Conservation (phyloP, 2,888 invertebrate genomes). For the Tridacna crocea region DNA sequence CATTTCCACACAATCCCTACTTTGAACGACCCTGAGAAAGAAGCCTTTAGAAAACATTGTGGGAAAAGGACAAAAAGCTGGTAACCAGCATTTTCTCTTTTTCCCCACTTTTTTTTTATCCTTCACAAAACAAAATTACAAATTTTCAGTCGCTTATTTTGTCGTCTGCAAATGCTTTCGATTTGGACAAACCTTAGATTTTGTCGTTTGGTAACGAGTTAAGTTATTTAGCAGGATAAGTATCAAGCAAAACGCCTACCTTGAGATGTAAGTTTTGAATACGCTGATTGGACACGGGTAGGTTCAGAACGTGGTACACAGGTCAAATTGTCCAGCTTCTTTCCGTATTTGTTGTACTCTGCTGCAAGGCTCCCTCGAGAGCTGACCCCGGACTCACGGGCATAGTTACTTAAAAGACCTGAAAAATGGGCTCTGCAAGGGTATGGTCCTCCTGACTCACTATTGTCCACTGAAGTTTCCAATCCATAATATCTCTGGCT, state of each 20-base stretch:
- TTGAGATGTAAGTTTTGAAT: constrained; percentile 3
- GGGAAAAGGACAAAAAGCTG: too few species aligned
- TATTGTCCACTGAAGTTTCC: background rate
- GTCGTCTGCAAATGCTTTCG: too few species aligned
- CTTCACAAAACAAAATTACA: too few species aligned
- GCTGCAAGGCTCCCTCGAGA: background rate
- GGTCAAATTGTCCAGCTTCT: background rate
- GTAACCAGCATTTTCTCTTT: too few species aligned
- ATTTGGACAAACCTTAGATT: too few species aligned
- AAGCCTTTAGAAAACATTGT: too few species aligned
- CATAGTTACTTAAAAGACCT: constrained; percentile 43
- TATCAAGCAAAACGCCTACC: background rate
- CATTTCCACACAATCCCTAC: too few species aligned
- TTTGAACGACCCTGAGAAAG: too few species aligned
- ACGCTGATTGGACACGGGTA: background rate
- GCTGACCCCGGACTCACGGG: constrained; percentile 21
- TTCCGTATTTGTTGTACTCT: constrained; percentile 8
- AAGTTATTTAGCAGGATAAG: too few species aligned
- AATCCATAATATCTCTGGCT: constrained; percentile 15
- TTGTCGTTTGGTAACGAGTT: too few species aligned
- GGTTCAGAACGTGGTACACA: background rate
- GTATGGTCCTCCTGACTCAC: constrained; percentile 1
- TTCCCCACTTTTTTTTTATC: too few species aligned
- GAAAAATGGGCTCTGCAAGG: constrained; percentile 38
- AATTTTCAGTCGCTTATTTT: too few species aligned